phyloP scores from a whole-genome alignment of 2,888 invertebrate genomes.

The Ramazzottius varieornatus region DNA sequence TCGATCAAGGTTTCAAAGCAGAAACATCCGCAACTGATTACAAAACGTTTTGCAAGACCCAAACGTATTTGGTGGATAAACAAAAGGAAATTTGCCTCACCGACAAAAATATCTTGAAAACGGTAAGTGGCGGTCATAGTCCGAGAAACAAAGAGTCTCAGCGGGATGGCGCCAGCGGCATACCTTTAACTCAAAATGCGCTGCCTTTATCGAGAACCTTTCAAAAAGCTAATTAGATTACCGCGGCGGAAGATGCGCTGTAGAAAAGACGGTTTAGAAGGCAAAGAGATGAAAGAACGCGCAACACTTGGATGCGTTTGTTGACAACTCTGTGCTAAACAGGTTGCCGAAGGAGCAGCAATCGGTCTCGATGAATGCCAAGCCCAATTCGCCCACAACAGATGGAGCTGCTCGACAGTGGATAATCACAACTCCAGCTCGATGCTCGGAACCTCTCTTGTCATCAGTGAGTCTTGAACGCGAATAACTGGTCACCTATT shows the following conservation, averaged over 20 bases:
- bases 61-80: slow-evolving; percentile 40
- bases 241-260: slow-evolving; percentile 16
- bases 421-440: not conserved
- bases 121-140: too few species aligned
- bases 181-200: too few species aligned
- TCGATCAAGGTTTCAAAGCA: too few species aligned
- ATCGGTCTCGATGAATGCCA: slow-evolving; percentile 69
- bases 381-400: slow-evolving; percentile 39
- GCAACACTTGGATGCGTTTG: too few species aligned
- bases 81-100: slow-evolving; percentile 42
- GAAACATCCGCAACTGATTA: slow-evolving; percentile 24
- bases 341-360: slow-evolving; percentile 48
- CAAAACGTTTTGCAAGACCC: slow-evolving; percentile 39
- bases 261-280: too few species aligned
- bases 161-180: too few species aligned
- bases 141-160: too few species aligned
- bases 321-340: too few species aligned
- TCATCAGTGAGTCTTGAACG: not conserved
- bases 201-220: not conserved
- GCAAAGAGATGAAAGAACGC: not conserved
- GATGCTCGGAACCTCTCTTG: not conserved
- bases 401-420: not conserved
- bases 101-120: slow-evolving; percentile 41
- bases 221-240: not conserved
- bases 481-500: too few species aligned